Evolutionary conservation across 2,113 vertebrate genomes (phyloP).

Genomic region (Nothocercus julius): DNA sequence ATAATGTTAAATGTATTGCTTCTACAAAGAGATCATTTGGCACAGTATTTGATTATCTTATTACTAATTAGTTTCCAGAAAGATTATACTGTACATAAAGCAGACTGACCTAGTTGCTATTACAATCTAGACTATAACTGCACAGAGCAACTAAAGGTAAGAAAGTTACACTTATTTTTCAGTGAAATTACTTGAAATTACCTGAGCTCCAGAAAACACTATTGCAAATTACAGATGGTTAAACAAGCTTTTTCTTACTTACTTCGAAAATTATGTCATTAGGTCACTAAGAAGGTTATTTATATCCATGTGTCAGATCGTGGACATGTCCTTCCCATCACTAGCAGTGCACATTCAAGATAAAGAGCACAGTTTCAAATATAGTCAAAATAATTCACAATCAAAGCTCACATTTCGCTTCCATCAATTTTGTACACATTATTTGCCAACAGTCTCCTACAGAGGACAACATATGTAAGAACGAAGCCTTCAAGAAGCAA

Average conservation of each 20-base stretch:
- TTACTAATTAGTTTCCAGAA: not conserved
- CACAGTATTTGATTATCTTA: not conserved
- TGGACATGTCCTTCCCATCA: not conserved
- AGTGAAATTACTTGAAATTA: not conserved
- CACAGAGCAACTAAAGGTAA: not conserved
- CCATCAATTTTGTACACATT: not conserved
- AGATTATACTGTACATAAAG: not conserved
- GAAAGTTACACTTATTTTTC: not conserved
- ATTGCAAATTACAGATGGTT: not conserved
- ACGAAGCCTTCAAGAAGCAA: not conserved
- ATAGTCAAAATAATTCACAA: not conserved
- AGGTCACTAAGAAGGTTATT: not conserved
- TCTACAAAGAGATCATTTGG: not conserved
- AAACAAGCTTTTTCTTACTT: not conserved
- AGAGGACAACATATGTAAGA: not conserved
- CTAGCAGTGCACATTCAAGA: not conserved
- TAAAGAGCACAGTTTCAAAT: not conserved
- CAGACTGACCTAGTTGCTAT: not conserved
- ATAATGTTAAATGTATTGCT: not conserved
- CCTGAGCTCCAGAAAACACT: not conserved
- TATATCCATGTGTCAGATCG: not conserved
- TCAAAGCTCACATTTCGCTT: constrained; percentile 26
- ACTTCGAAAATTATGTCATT: not conserved
- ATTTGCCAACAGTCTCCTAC: not conserved
- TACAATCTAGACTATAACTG: not conserved